phyloP scores from a whole-genome alignment of 2,888 invertebrate species.

The Megastigmus dorsalis region DNA sequence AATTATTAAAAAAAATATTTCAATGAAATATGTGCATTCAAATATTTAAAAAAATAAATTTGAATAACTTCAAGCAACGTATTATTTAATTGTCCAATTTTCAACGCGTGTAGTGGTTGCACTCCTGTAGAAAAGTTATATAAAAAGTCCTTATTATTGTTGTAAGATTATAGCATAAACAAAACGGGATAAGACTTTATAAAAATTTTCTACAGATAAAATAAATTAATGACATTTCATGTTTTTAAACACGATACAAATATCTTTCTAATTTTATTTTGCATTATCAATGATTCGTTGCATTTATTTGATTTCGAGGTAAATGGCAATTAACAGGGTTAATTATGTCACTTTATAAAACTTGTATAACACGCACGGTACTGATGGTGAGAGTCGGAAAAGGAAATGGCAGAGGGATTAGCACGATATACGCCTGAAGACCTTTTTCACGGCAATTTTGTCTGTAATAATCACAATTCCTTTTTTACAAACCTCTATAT shows the following conservation, averaged over 20 bases:
- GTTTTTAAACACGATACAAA: background rate
- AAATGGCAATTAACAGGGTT: constrained; percentile 48
- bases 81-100: constrained; percentile 3
- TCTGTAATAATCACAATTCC: constrained; percentile 31
- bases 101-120: no score
- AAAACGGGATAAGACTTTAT: no score
- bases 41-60: no score
- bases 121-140: no score
- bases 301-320: constrained; percentile 34
- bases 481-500: constrained; percentile 9
- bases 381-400: constrained; percentile 54
- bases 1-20: no score
- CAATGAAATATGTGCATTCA: no score
- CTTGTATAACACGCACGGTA: constrained; percentile 45
- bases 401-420: constrained; percentile 55
- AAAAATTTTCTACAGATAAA: background rate
- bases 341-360: constrained; percentile 34
- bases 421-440: constrained; percentile 41
- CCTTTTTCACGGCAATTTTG: constrained; percentile 30
- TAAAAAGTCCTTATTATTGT: background rate
- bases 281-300: constrained; percentile 42
- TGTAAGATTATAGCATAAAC: no score
- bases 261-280: constrained; percentile 16
- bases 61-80: background rate
- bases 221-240: constrained; percentile 12